phyloP scores from a whole-genome alignment of 2,888 invertebrate species.

The Drosophila planitibia region DNA sequence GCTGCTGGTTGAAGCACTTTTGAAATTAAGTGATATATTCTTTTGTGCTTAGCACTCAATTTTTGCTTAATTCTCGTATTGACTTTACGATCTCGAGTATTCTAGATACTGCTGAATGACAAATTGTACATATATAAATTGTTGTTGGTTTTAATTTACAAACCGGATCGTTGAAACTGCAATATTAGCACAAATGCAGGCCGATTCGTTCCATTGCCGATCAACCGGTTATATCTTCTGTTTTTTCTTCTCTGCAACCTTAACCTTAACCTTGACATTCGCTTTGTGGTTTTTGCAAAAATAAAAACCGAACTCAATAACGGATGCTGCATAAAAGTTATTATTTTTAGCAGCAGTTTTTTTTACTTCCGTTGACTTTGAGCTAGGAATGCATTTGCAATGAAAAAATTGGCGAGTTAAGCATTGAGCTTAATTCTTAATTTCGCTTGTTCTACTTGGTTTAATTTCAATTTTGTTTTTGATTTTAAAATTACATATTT shows the following conservation, averaged over 20 bases:
- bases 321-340: conserved; percentile 20
- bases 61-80: conserved; percentile 12
- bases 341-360: not conserved
- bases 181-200: conserved; percentile 15
- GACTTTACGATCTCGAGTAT: conserved; percentile 24
- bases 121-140: conserved; percentile 46
- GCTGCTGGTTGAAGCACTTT: conserved; percentile 10
- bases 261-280: conserved; percentile 72
- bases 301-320: conserved; percentile 1
- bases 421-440: conserved; percentile 57
- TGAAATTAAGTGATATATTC: conserved; percentile 24
- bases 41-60: conserved; percentile 11
- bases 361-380: conserved; percentile 11
- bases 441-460: conserved; percentile 55
- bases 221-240: conserved; percentile 9
- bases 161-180: conserved; percentile 33
- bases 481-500: not conserved
- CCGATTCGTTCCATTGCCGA: not conserved
- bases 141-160: conserved; percentile 16
- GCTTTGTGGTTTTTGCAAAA: conserved; percentile 24
- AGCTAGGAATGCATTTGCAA: conserved; percentile 36
- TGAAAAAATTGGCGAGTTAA: conserved; percentile 11
- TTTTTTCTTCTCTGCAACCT: not conserved
- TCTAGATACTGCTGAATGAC: conserved; percentile 20
- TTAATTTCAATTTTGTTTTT: conserved; percentile 9